Percentiles rank a stretch among this genome's conserved stretches.
These are phyloP conservation scores for Nasonia giraulti DNA, from an alignment of 1,140 invertebrate genomes.

Conservation along the genomic window DNA sequence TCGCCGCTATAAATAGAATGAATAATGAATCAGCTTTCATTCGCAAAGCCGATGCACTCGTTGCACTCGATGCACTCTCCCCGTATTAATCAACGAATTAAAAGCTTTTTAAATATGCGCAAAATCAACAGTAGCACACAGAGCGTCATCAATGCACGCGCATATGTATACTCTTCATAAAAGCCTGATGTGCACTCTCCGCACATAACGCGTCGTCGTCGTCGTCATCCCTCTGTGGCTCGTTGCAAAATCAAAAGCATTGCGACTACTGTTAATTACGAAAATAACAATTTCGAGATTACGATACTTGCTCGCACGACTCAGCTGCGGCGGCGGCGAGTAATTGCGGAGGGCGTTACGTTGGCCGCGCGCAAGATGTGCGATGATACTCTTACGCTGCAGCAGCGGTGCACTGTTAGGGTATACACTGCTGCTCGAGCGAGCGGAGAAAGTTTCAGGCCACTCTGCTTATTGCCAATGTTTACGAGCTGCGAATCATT, in stretches of 20 bases:
- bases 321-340: conserved; percentile 6
- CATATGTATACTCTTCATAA: no score
- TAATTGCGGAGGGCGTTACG: conserved; percentile 16
- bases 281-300: conserved; percentile 52
- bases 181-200: no score
- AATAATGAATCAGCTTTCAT: background rate
- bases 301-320: conserved; percentile 26
- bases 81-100: no score
- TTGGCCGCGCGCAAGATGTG: conserved; percentile 33
- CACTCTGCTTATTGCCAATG: conserved; percentile 24
- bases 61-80: no score
- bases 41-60: no score
- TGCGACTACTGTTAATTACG: conserved; percentile 51
- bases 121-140: no score
- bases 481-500: conserved; percentile 49
- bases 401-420: background rate
- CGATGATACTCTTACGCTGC: conserved; percentile 35
- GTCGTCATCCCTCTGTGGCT: no score
- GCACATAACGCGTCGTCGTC: background rate
- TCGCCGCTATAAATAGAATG: background rate
- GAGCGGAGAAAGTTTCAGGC: conserved; percentile 44
- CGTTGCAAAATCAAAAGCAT: conserved; percentile 49
- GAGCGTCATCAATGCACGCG: no score
- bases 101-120: no score
- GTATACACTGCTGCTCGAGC: background rate